Evolutionary conservation across 1,140 invertebrate species (phyloP).

Genomic region (Onthophagus taurus): DNA sequence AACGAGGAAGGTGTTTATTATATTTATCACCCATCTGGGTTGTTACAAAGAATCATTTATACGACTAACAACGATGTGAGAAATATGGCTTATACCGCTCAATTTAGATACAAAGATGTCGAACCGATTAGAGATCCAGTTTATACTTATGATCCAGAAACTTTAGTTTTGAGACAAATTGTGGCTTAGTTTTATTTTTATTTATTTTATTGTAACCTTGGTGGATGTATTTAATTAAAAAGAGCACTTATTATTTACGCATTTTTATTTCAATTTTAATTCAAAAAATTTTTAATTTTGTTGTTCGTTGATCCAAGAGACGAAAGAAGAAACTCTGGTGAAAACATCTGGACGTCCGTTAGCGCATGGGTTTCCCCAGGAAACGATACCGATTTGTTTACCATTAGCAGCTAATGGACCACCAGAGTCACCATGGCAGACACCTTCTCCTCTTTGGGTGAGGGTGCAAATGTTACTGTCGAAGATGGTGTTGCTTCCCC

Average conservation of each 20-base stretch:
- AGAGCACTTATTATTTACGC: too few species aligned
- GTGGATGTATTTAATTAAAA: too few species aligned
- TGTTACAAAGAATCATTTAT: slow-evolving; percentile 44
- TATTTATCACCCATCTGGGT: slow-evolving; percentile 43
- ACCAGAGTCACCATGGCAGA: slow-evolving; percentile 16
- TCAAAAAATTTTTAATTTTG: too few species aligned
- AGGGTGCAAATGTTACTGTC: neutral
- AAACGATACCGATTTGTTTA: slow-evolving; percentile 35
- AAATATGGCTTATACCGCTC: slow-evolving; percentile 46
- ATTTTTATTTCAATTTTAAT: too few species aligned
- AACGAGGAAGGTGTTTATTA: slow-evolving; percentile 41
- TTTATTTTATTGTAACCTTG: too few species aligned
- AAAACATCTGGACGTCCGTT: slow-evolving; percentile 30
- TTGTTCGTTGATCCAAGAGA: slow-evolving; percentile 2
- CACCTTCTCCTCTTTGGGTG: neutral
- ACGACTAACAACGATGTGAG: slow-evolving; percentile 40
- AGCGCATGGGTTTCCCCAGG: slow-evolving; percentile 39
- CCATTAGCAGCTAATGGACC: slow-evolving; percentile 15
- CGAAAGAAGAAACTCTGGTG: slow-evolving; percentile 1
- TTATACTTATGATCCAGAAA: slow-evolving; percentile 41
- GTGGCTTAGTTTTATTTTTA: slow-evolving; percentile 1
- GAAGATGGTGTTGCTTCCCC: neutral
- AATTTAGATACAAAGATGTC: slow-evolving; percentile 43
- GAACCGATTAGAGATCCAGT: slow-evolving; percentile 45
- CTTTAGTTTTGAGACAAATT: slow-evolving; percentile 14